Conservation (phyloP, 2,113 vertebrate species). For the Dromas ardeola region DNA sequence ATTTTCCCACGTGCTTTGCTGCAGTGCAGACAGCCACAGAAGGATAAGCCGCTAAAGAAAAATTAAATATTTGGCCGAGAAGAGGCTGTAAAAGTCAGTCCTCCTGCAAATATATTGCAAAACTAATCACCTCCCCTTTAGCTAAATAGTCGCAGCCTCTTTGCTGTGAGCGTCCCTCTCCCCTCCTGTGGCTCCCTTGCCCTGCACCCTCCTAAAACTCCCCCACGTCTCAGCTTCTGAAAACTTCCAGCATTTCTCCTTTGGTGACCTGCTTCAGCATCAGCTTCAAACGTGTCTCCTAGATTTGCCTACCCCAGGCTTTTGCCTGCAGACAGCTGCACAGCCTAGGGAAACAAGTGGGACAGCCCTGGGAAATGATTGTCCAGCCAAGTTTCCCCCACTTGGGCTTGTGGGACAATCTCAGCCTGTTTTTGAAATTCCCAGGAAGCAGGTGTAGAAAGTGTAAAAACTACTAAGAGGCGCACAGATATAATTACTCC, state of each 20-base stretch:
- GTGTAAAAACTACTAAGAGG: background rate
- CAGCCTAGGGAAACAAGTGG: background rate
- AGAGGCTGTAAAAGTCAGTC: background rate
- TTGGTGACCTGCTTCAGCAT: background rate
- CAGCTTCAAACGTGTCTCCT: background rate
- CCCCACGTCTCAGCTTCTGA: background rate
- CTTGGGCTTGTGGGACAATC: background rate
- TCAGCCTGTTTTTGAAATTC: background rate
- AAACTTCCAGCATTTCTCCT: background rate
- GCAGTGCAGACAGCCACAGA: background rate
- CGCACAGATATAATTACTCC: background rate
- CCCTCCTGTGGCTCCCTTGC: background rate
- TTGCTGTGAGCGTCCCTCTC: accelerated
- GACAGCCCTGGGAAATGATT: background rate
- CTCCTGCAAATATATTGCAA: background rate
- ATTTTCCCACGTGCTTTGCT: background rate
- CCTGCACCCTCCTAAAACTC: background rate
- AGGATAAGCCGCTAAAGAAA: background rate
- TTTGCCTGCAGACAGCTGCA: background rate
- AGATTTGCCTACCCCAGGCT: background rate
- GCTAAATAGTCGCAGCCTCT: background rate
- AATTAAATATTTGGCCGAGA: background rate
- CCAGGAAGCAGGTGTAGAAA: background rate
- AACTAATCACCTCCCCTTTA: background rate
- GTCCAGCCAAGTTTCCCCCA: background rate